Evolutionary conservation across 1,140 invertebrate species (phyloP).

Genomic region (Teleogryllus occipitalis): DNA sequence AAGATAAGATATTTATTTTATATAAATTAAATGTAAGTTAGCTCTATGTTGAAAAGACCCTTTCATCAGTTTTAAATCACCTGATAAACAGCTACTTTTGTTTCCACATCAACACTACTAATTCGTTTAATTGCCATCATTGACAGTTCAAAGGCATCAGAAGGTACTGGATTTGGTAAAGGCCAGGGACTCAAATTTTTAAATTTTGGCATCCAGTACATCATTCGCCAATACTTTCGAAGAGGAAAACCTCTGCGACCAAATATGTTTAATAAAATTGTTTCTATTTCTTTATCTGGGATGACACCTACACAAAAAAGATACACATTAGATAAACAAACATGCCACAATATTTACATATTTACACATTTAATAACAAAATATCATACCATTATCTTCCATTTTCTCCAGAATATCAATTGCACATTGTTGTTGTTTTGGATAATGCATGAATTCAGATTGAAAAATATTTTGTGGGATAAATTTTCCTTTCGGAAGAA

Average conservation of each 20-base stretch:
- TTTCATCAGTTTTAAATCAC: constrained; percentile 31
- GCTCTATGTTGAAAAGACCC: too few species aligned
- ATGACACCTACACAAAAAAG: constrained; percentile 59
- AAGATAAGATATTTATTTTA: too few species aligned
- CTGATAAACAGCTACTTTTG: constrained; percentile 58
- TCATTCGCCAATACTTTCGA: constrained; percentile 81
- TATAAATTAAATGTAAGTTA: too few species aligned
- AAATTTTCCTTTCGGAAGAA: constrained; percentile 88
- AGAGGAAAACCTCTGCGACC: constrained; percentile 67
- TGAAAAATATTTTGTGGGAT: constrained; percentile 73
- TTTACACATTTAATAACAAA: background rate
- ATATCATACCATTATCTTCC: constrained; percentile 67
- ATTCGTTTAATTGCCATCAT: constrained; percentile 79
- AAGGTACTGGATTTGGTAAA: constrained; percentile 63
- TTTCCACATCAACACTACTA: constrained; percentile 72
- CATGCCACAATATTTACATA: constrained; percentile 7
- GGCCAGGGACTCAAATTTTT: constrained; percentile 85
- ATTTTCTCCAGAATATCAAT: constrained; percentile 82
- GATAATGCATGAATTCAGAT: constrained; percentile 83
- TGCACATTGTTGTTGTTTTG: constrained; percentile 87
- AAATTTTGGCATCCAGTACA: constrained; percentile 99
- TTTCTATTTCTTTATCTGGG: constrained; percentile 80
- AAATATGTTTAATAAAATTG: constrained; percentile 75
- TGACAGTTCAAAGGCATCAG: constrained; percentile 71
- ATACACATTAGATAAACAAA: constrained; percentile 14